A percentile compares a stretch with the other conserved stretches of the same genome.
phyloP scores from a whole-genome alignment of 64 coral and sea anemone species.

The Actinia tenebrosa region DNA sequence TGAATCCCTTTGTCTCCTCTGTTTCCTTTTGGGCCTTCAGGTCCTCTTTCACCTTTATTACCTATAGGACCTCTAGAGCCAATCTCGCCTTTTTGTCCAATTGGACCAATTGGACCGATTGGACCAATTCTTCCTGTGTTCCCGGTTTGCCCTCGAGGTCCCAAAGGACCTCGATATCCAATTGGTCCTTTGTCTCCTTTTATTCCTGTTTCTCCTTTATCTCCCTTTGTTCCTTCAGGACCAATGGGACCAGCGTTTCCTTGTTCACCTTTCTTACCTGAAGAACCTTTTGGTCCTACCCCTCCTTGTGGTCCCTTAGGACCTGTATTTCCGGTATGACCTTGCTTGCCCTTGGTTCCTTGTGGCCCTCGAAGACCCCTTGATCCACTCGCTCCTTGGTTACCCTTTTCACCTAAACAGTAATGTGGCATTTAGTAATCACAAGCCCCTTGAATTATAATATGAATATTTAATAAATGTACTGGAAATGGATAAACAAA shows the following conservation, averaged over 20 bases:
- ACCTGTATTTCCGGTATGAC: neutral
- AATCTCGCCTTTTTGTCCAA: neutral
- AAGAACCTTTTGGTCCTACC: neutral
- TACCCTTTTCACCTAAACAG: neutral
- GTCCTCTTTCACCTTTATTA: neutral
- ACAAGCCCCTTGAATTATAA: too few species aligned
- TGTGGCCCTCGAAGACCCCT: neutral
- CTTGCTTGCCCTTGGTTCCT: neutral
- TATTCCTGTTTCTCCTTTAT: neutral
- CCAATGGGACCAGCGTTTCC: neutral
- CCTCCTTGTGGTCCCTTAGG: neutral
- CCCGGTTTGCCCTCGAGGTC: neutral
- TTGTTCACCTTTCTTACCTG: neutral
- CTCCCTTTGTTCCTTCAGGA: neutral
- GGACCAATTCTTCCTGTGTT: neutral
- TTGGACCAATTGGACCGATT: neutral
- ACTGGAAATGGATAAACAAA: too few species aligned
- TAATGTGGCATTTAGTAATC: neutral
- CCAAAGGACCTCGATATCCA: neutral
- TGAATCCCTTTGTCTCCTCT: neutral
- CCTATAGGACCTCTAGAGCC: neutral
- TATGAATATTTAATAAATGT: neutral
- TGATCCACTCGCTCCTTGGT: neutral
- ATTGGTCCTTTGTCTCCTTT: conserved; percentile 2
- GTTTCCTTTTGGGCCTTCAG: neutral